A percentile compares a stretch with the other conserved stretches of the same genome.
These are phyloP conservation scores for Phyto melanocephala DNA, from an alignment of 2,888 invertebrate genomes.

Conservation along the genomic window DNA sequence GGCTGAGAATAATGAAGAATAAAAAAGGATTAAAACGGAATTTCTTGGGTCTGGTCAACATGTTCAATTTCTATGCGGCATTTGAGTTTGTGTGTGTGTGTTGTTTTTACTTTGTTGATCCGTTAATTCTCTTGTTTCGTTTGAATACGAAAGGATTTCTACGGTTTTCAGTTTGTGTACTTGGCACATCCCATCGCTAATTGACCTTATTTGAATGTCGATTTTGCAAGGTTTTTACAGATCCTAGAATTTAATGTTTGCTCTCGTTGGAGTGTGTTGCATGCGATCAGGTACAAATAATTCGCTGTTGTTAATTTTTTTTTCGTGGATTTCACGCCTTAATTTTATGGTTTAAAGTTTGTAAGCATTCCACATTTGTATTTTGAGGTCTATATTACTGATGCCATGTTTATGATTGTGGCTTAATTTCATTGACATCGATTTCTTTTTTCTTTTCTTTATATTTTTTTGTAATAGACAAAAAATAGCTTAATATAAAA, in stretches of 20 bases:
- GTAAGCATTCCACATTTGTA: background rate
- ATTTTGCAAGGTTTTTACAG: conserved; percentile 5
- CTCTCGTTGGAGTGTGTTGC: background rate
- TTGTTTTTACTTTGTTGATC: conserved; percentile 25
- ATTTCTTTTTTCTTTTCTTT: no score
- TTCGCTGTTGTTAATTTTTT: background rate
- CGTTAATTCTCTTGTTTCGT: background rate
- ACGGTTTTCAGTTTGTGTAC: background rate
- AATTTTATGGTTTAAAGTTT: conserved; percentile 42
- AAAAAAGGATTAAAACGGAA: conserved; percentile 75
- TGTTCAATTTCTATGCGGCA: conserved; percentile 18
- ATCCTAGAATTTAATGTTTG: conserved; percentile 12
- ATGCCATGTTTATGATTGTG: conserved; percentile 39
- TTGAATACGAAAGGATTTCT: conserved; percentile 43
- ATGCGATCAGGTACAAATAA: conserved; percentile 1
- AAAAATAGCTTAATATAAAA: no score
- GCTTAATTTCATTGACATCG: conserved; percentile 15
- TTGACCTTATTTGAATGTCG: conserved; percentile 62
- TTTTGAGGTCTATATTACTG: conserved; percentile 49
- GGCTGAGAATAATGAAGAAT: background rate
- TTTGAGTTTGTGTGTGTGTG: background rate
- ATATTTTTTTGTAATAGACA: no score
- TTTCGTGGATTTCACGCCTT: conserved; percentile 31
- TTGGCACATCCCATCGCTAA: conserved; percentile 50
- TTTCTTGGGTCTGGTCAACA: conserved; percentile 59